Evolutionary conservation across 2,797 vertebrate species (phyloP).

Genomic region (Peromyscus aztecus): DNA sequence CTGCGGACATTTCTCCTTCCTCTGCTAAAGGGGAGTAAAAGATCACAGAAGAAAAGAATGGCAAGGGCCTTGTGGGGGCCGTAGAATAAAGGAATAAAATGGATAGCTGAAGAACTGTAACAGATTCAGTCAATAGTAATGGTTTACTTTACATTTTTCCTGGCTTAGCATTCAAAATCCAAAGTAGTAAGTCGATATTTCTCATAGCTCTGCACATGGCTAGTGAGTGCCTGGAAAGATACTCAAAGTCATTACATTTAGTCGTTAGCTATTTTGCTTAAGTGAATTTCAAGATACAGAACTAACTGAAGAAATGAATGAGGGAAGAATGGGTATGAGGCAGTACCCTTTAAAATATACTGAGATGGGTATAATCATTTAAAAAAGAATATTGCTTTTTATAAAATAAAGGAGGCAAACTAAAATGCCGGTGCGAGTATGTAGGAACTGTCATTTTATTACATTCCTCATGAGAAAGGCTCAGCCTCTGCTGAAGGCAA

Average conservation of each 20-base stretch:
- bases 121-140: constrained; percentile 5
- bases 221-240: constrained; percentile 1
- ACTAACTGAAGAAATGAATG: constrained; percentile 62
- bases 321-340: background rate
- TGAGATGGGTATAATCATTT: background rate
- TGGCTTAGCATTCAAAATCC: background rate
- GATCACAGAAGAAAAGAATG: background rate
- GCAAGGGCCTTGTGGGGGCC: background rate
- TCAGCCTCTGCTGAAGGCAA: background rate
- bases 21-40: constrained; percentile 42
- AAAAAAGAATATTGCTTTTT: background rate
- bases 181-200: constrained; percentile 1
- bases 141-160: constrained; percentile 24
- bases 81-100: background rate
- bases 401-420: background rate
- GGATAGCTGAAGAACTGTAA: background rate
- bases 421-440: background rate
- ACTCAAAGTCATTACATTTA: background rate
- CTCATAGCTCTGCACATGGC: background rate
- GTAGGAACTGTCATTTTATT: background rate
- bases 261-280: background rate
- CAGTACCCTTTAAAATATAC: background rate
- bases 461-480: background rate
- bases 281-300: constrained; percentile 23
- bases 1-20: constrained; percentile 5